Evolutionary conservation across 2,113 vertebrate species (phyloP).

Genomic region (Pungitius pungitius): DNA sequence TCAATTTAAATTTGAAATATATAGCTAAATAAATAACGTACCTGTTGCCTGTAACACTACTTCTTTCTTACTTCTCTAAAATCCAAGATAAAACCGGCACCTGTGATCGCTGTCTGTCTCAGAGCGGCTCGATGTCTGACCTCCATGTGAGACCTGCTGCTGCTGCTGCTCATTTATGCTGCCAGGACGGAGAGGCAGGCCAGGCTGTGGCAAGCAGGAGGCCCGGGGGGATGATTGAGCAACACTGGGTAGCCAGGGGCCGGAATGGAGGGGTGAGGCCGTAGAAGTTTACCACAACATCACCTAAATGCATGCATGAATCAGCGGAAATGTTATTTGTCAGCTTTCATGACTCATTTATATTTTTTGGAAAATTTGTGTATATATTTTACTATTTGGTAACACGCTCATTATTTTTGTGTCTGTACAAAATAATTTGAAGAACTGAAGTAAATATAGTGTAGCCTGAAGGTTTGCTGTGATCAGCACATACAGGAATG

Average conservation of each 20-base stretch:
- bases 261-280: conserved; percentile 2
- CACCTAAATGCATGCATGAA: neutral
- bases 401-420: neutral
- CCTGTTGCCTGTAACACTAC: neutral
- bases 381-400: neutral
- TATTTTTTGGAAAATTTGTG: neutral
- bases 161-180: conserved; percentile 45
- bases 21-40: neutral
- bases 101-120: neutral
- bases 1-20: neutral
- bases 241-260: conserved; percentile 27
- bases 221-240: conserved; percentile 23
- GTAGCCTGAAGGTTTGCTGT: too few species aligned
- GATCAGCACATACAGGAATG: too few species aligned
- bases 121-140: conserved; percentile 8
- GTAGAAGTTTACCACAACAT: conserved; percentile 18
- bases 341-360: neutral
- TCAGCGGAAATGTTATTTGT: neutral
- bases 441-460: neutral
- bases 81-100: neutral
- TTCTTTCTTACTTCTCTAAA: neutral
- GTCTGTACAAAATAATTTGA: neutral
- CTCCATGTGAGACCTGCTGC: conserved; percentile 17
- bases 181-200: conserved; percentile 18
- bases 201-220: neutral